Conservation (phyloP, 2,113 vertebrate species). For the Rynchops niger region DNA sequence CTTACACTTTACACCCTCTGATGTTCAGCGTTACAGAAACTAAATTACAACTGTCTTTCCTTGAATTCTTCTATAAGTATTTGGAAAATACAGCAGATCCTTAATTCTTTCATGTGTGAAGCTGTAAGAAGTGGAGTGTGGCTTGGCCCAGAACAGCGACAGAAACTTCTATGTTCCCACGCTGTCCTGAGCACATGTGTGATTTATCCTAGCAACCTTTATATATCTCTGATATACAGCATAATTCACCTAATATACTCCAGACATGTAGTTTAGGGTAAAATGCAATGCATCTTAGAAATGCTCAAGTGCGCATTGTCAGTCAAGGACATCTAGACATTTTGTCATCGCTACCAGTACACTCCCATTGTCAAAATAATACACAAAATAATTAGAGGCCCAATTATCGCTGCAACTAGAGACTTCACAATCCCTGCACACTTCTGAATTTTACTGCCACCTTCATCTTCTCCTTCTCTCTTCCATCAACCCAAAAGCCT, state of each 20-base stretch:
- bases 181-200: neutral
- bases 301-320: neutral
- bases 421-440: neutral
- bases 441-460: neutral
- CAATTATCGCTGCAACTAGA: neutral
- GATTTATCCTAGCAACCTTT: neutral
- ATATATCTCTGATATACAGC: neutral
- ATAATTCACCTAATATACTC: neutral
- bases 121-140: neutral
- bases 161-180: neutral
- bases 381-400: neutral
- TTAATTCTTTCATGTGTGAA: neutral
- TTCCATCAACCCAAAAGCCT: neutral
- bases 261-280: neutral
- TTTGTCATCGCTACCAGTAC: neutral
- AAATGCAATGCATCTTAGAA: neutral
- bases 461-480: neutral
- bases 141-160: neutral
- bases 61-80: neutral
- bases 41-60: neutral
- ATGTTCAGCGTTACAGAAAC: neutral
- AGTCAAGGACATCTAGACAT: neutral
- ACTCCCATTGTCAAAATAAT: neutral
- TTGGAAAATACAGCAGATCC: neutral
- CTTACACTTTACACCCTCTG: neutral